phyloP scores from a whole-genome alignment of 1,140 invertebrate species.

The Drosophila burlai region DNA sequence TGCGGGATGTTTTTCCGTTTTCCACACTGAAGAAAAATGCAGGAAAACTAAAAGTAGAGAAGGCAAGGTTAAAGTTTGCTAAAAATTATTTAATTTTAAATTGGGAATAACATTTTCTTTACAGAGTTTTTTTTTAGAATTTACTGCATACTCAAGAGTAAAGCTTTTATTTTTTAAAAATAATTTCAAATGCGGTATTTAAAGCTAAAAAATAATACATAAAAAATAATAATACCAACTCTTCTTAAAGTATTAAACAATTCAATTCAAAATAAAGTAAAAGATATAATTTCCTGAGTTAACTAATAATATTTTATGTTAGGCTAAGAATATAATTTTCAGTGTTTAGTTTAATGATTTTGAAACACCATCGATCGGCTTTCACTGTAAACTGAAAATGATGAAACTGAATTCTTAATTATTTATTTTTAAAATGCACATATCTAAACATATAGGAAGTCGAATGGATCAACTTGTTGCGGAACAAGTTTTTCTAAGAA shows the following conservation, averaged over 20 bases:
- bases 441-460: conserved; percentile 5
- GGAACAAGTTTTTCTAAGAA: background rate
- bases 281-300: too few species aligned
- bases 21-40: conserved; percentile 16
- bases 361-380: conserved; percentile 1
- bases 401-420: conserved; percentile 18
- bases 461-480: background rate
- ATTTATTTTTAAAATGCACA: conserved; percentile 13
- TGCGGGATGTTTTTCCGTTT: conserved; percentile 42
- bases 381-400: background rate
- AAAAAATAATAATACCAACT: too few species aligned
- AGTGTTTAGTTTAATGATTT: conserved; percentile 10
- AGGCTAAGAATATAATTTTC: background rate
- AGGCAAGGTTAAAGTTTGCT: background rate
- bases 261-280: too few species aligned
- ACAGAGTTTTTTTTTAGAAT: too few species aligned
- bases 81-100: background rate
- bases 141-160: background rate
- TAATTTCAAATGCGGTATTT: too few species aligned
- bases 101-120: too few species aligned
- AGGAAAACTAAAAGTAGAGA: too few species aligned
- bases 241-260: background rate
- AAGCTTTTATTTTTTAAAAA: background rate
- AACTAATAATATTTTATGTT: too few species aligned
- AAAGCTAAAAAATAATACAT: background rate